Evolutionary conservation across 2,113 vertebrate genomes (phyloP).

Genomic region (Rhabdornis inornatus): DNA sequence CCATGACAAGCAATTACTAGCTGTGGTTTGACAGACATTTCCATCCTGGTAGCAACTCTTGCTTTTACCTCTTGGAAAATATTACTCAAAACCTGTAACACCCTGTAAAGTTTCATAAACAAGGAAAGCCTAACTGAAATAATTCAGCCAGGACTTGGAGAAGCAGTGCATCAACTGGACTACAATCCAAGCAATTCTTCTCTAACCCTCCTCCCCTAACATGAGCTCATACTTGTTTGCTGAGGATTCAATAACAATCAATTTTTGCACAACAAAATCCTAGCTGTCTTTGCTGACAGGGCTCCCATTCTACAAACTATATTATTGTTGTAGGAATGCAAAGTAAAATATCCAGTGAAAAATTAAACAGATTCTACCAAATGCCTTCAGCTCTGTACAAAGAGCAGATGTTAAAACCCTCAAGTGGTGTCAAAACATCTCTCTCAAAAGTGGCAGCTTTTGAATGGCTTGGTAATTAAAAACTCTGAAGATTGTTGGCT

Average conservation of each 20-base stretch:
- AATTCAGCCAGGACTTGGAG: not conserved
- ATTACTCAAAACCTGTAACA: not conserved
- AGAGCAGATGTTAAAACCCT: conserved; percentile 47
- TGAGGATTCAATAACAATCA: not conserved
- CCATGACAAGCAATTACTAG: not conserved
- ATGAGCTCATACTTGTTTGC: not conserved
- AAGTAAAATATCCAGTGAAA: conserved; percentile 10
- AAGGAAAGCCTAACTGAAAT: not conserved
- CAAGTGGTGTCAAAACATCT: conserved; percentile 17
- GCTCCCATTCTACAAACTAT: not conserved
- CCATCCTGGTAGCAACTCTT: not conserved
- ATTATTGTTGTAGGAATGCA: not conserved
- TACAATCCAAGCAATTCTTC: not conserved
- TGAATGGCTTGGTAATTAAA: conserved; percentile 43
- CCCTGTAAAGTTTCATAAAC: not conserved
- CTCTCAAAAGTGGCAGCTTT: conserved; percentile 37
- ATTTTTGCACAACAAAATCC: conserved; percentile 3
- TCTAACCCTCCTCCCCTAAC: not conserved
- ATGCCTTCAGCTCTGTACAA: not conserved
- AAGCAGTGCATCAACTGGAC: not conserved
- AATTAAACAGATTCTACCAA: not conserved
- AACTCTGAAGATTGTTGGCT: conserved; percentile 41
- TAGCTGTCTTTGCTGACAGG: conserved; percentile 11
- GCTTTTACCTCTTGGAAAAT: not conserved
- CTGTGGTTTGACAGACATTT: not conserved